A percentile compares a stretch with the other conserved stretches of the same genome.
Conservation (phyloP, 2,888 invertebrate genomes). For the Pseudolycoriella hygida region DNA sequence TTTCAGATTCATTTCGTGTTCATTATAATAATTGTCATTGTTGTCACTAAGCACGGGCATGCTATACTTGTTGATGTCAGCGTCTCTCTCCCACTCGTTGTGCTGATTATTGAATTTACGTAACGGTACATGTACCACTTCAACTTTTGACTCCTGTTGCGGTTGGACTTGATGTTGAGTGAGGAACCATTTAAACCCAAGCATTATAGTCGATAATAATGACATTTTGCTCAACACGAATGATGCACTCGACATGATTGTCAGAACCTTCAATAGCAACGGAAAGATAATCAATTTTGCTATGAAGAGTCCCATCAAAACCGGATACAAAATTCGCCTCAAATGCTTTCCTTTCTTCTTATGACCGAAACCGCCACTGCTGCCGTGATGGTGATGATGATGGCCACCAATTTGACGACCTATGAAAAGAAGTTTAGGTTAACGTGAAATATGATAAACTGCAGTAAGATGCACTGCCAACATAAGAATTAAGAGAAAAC, state of each 20-base stretch:
- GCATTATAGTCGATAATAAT: slow-evolving; percentile 18
- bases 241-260: slow-evolving; percentile 40
- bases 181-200: slow-evolving; percentile 22
- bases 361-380: slow-evolving; percentile 14
- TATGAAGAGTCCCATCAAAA: slow-evolving; percentile 42
- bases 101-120: slow-evolving; percentile 5
- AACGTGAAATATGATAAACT: too few species aligned
- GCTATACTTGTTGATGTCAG: background rate
- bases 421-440: too few species aligned
- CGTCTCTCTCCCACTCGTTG: slow-evolving; percentile 6
- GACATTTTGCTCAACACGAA: slow-evolving; percentile 27
- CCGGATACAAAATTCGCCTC: slow-evolving; percentile 38
- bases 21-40: background rate
- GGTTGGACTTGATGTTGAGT: background rate
- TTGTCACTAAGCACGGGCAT: background rate
- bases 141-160: slow-evolving; percentile 7
- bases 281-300: slow-evolving; percentile 50
- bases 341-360: slow-evolving; percentile 29
- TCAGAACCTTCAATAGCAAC: slow-evolving; percentile 45
- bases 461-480: too few species aligned
- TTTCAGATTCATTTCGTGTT: background rate
- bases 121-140: slow-evolving; percentile 11
- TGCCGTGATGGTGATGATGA: background rate
- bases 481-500: too few species aligned
- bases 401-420: background rate